Evolutionary conservation across 2,113 vertebrate genomes (phyloP).

Genomic region (Mastomys natalensis): DNA sequence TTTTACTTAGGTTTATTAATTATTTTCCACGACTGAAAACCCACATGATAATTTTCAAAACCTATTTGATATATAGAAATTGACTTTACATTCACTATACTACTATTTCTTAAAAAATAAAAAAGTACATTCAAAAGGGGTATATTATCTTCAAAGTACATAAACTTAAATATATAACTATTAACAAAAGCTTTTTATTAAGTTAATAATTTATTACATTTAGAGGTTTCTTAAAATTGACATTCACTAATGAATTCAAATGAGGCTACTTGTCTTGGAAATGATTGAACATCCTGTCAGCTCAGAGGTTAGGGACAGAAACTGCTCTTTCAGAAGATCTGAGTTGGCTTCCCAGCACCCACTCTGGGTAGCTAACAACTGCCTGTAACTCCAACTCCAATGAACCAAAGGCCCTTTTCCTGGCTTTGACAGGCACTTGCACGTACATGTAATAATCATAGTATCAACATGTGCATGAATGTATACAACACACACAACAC

Average conservation of each 20-base stretch:
- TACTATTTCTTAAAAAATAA: not conserved
- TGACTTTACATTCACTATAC: not conserved
- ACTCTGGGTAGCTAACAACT: not conserved
- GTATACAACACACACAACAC: not conserved
- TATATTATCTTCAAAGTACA: not conserved
- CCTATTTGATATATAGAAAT: not conserved
- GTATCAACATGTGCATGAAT: not conserved
- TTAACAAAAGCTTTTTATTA: conserved; percentile 53
- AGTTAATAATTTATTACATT: conserved; percentile 14
- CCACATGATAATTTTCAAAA: not conserved
- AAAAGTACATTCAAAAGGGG: not conserved
- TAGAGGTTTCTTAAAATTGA: conserved; percentile 15
- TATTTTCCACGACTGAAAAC: not conserved
- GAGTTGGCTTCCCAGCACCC: not conserved
- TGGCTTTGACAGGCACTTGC: not conserved
- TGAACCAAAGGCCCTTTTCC: not conserved
- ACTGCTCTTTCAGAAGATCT: not conserved
- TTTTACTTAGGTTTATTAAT: not conserved
- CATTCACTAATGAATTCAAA: conserved; percentile 36
- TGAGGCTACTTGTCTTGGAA: not conserved
- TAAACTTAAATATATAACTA: not conserved
- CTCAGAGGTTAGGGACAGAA: not conserved
- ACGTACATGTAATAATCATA: not conserved
- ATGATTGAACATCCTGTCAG: not conserved
- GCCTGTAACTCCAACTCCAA: not conserved